Evolutionary conservation across 2,113 vertebrate species (phyloP).

Genomic region (Salvator merianae): DNA sequence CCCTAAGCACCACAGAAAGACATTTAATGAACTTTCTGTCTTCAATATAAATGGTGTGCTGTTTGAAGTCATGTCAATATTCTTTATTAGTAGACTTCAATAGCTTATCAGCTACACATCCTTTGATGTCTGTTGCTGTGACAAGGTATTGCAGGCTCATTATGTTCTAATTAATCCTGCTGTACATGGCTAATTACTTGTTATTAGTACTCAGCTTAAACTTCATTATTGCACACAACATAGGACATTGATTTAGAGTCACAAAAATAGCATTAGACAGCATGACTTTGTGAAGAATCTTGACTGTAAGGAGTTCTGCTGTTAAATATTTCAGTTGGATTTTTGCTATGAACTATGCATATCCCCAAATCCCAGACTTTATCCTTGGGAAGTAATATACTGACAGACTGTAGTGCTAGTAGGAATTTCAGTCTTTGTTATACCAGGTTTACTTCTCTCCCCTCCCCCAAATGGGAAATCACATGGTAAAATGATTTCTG

Average conservation of each 20-base stretch:
- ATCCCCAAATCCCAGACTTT: slow-evolving; percentile 4
- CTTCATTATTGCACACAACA: slow-evolving; percentile 40
- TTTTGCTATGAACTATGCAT: not conserved
- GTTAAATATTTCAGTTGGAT: slow-evolving; percentile 24
- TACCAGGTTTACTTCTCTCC: slow-evolving; percentile 10
- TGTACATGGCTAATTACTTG: slow-evolving; percentile 51
- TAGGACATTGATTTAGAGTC: slow-evolving; percentile 42
- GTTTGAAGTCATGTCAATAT: slow-evolving; percentile 25
- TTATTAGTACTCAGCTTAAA: slow-evolving; percentile 32
- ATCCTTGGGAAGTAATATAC: not conserved
- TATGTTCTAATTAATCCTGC: slow-evolving; percentile 49
- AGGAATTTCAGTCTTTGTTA: not conserved
- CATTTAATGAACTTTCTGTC: slow-evolving; percentile 16
- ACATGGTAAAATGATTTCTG: not conserved
- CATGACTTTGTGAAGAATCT: slow-evolving; percentile 34
- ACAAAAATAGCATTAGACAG: slow-evolving; percentile 33
- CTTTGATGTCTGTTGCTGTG: slow-evolving; percentile 28
- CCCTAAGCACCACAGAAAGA: not conserved
- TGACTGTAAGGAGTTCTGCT: slow-evolving; percentile 26
- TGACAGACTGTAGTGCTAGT: slow-evolving; percentile 10
- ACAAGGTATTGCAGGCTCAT: slow-evolving; percentile 24
- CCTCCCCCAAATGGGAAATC: not conserved
- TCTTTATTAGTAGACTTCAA: slow-evolving; percentile 26
- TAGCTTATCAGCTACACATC: slow-evolving; percentile 35
- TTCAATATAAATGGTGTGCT: slow-evolving; percentile 29